Base-by-base conservation (phyloP, 1,140 invertebrate species). In the Leptonema lineaticorne region DNA sequence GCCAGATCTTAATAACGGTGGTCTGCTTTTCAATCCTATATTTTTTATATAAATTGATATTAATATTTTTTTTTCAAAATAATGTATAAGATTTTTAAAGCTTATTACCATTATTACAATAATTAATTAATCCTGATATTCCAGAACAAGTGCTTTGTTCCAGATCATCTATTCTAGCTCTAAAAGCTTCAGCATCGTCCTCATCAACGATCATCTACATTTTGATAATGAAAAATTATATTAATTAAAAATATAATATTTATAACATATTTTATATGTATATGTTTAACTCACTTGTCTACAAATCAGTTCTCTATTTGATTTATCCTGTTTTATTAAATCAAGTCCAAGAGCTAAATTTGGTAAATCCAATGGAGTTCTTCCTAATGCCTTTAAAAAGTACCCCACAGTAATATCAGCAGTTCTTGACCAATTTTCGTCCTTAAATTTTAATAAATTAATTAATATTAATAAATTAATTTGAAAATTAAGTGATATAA, bases 341-440 rank as follows among this genome's bases (percentile, higher is more conserved):
- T 72, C 70, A 18, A 72, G 46, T 2, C 67, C 67, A 22, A 72
- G n/a, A 2, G 70, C 70, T 37, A 72, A 29, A 62, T 69, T 72
- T 1, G 70, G 70, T 18, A 72, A 57, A 33, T 72, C 70, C 14
- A 72, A 26, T 18, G 70, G 70, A 2, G 67, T 59, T 14, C 68
- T 59, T 6, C 70, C 82, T 27, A 85, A 69, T 27, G 82, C 83
- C 74, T 85, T 84, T 16, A 85, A 71, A 70, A 85, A 84, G 74
- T 83, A 84, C 69, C 84, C 83, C 3, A 85, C 84, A 2, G 83
- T 83, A 29, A 84, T 74, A 69, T 85, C 84, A 0, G 82, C 82
- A 57, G 70, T 68, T 63, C 70, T 62, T 0, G 70, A 72, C 70
- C 70, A 72, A 24, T 45, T 69, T 24, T 72, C 70, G 27, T 72